Conservation (phyloP, 2,888 invertebrate species). For the Eutolmus rufibarbis region DNA sequence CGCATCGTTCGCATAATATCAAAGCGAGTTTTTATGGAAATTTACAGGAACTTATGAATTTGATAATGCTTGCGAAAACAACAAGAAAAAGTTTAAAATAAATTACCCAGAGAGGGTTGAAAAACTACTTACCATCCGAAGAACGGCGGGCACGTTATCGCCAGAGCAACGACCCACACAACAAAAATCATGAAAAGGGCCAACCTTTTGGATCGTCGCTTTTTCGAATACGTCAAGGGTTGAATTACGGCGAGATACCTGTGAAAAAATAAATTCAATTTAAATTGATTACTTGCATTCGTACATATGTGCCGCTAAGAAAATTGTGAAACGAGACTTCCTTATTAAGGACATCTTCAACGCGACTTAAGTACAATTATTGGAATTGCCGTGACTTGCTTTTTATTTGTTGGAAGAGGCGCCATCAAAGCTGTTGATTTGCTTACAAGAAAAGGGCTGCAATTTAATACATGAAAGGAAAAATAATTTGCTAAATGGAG, state of each 20-base stretch:
- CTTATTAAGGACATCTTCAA: not conserved
- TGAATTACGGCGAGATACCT: conserved; percentile 93
- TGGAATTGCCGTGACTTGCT: not conserved
- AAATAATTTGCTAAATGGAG: not conserved
- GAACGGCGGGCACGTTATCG: conserved; percentile 93
- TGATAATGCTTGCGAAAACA: not conserved
- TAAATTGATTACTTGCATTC: not conserved
- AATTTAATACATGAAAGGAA: not conserved
- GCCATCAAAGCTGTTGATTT: not conserved
- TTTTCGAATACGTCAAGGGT: conserved; percentile 89
- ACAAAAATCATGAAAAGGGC: conserved; percentile 88
- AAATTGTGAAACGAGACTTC: not conserved
- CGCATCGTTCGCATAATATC: not conserved
- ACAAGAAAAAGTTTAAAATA: not conserved
- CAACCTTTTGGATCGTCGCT: conserved; percentile 83
- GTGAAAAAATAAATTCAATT: not conserved
- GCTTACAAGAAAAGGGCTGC: not conserved
- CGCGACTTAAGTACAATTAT: not conserved
- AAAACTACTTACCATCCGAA: conserved; percentile 78
- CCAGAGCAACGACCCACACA: conserved; percentile 89
- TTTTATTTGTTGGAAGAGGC: not conserved
- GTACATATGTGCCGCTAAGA: not conserved
- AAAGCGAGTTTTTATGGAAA: not conserved
- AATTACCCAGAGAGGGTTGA: not conserved
- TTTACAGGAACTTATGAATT: not conserved